Base-by-base conservation (phyloP, 2,797 vertebrate genomes). In the Lepus townsendii region DNA sequence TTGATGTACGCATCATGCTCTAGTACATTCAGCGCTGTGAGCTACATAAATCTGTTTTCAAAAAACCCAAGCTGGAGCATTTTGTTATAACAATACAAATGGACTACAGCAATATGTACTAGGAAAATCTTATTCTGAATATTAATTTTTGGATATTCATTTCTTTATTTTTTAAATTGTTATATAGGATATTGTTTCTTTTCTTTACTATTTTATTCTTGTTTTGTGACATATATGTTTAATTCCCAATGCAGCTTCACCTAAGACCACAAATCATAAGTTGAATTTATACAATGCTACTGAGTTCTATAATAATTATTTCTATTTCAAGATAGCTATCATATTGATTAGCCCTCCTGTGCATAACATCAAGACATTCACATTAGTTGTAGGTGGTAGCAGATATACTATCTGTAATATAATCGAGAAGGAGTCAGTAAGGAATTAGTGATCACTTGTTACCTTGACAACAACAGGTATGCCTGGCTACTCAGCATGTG, bases 391-490 rank as follows among this genome's bases (percentile, higher is more conserved):
- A 10, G 30, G 52, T n/a, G 32, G 17, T 24, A 75, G 24, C 27
- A 83, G 24, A 26, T 10, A 50, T 19, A 24, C 8, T 72, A 38
- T 87, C 20, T 83, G 17, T 78, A 62, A 4, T 83, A 16, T 30
- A 79, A 82, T 82, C 57, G 78, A 38, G 11, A 87, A 95, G 13
- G 50, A 84, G 5, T 52, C 17, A 83, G 50, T 71, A 85, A 63
- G 22, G 62, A 80, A 95, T 91, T 79, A 90, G 57, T 77, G n/a
- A 72, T 38, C 7, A 42, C 20, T 73, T 20, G 52, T 90, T 96
- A 38, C 76, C 80, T 91, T 92, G 93, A 97, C 89, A 95, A 96
- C 63, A 94, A 95, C 57, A 88, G 60, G 73, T 94, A 94, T 92
- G 26, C 50, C 22, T 88, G 68, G 17, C 63, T 87, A 42, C 75